phyloP scores from a whole-genome alignment of 2,797 vertebrate genomes.

The Holocentrus rufus region DNA sequence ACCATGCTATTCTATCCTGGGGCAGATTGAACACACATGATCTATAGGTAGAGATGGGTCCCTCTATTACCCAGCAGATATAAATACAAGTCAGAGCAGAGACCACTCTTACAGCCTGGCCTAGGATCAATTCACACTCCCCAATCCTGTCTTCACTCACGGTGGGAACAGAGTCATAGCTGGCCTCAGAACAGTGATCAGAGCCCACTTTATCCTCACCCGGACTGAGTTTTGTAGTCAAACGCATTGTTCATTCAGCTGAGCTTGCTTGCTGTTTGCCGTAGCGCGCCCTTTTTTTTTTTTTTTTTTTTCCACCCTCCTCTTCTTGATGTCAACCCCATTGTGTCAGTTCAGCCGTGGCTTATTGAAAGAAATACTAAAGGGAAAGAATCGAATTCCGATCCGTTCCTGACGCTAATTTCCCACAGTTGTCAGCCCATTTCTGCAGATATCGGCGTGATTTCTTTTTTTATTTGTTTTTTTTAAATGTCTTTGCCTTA shows the following conservation, averaged over 20 bases:
- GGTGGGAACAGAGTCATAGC: constrained; percentile 30
- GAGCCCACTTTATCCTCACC: constrained; percentile 47
- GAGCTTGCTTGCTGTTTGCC: constrained; percentile 69
- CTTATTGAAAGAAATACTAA: constrained; percentile 60
- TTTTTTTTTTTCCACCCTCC: constrained; percentile 60
- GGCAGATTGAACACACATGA: constrained; percentile 62
- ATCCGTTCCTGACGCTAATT: constrained; percentile 28
- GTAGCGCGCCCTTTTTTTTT: too few relatives aligned
- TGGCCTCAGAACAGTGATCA: constrained; percentile 57
- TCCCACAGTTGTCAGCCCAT: constrained; percentile 28
- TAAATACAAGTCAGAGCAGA: constrained; percentile 36
- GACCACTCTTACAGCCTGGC: constrained; percentile 37
- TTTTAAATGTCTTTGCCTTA: constrained; percentile 70
- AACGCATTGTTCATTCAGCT: constrained; percentile 46
- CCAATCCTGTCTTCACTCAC: constrained; percentile 9
- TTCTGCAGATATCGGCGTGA: constrained; percentile 19
- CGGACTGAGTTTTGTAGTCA: constrained; percentile 50
- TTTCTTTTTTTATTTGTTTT: constrained; percentile 45
- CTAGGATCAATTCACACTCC: constrained; percentile 48
- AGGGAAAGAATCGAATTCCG: constrained; percentile 44
- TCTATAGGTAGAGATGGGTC: constrained; percentile 56
- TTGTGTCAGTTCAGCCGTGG: constrained; percentile 62
- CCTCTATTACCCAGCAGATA: constrained; percentile 64
- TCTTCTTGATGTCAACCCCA: constrained; percentile 69
- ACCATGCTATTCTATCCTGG: constrained; percentile 30